Evolutionary conservation across 2,888 invertebrate species (phyloP).

Genomic region (Bellardia pandia): DNA sequence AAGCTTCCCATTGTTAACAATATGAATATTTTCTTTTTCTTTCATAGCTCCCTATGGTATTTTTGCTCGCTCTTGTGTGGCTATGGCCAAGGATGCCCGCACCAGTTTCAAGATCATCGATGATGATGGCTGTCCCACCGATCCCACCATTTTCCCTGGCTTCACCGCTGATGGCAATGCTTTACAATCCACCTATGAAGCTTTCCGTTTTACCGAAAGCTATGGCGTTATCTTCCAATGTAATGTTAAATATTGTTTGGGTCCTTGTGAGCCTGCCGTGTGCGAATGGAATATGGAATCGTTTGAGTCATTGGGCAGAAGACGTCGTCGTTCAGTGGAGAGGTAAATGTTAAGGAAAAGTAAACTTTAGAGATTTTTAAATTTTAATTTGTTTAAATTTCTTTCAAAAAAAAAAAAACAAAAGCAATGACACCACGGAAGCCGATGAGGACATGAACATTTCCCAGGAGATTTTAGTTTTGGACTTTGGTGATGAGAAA

Average conservation of each 20-base stretch:
- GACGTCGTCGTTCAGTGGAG: slow-evolving; percentile 89
- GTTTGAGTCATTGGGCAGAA: slow-evolving; percentile 93
- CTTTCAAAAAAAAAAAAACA: no score
- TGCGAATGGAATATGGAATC: slow-evolving; percentile 96
- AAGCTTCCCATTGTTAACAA: background rate
- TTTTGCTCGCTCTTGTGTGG: slow-evolving; percentile 97
- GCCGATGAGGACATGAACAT: slow-evolving; percentile 91
- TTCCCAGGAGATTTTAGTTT: slow-evolving; percentile 95
- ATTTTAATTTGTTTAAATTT: slow-evolving; percentile 20
- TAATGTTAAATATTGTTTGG: slow-evolving; percentile 97
- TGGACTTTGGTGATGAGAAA: slow-evolving; percentile 96
- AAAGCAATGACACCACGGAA: slow-evolving; percentile 86
- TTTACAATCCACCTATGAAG: slow-evolving; percentile 95
- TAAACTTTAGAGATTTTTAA: slow-evolving; percentile 12
- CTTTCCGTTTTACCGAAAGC: slow-evolving; percentile 97
- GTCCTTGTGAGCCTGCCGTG: slow-evolving; percentile 96
- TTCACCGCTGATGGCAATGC: slow-evolving; percentile 96
- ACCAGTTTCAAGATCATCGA: slow-evolving; percentile 98
- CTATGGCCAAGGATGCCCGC: slow-evolving; percentile 98
- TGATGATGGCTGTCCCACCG: slow-evolving; percentile 97
- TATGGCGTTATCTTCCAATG: slow-evolving; percentile 99
- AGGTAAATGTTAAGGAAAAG: slow-evolving; percentile 78
- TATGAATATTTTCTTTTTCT: slow-evolving; percentile 16
- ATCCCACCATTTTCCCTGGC: slow-evolving; percentile 96
- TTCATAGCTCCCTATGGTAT: slow-evolving; percentile 95